A percentile compares a stretch with the other conserved stretches of the same genome.
These are phyloP conservation scores for Paraplagusia blochii DNA, from an alignment of 2,113 vertebrate genomes.

Conservation along the genomic window DNA sequence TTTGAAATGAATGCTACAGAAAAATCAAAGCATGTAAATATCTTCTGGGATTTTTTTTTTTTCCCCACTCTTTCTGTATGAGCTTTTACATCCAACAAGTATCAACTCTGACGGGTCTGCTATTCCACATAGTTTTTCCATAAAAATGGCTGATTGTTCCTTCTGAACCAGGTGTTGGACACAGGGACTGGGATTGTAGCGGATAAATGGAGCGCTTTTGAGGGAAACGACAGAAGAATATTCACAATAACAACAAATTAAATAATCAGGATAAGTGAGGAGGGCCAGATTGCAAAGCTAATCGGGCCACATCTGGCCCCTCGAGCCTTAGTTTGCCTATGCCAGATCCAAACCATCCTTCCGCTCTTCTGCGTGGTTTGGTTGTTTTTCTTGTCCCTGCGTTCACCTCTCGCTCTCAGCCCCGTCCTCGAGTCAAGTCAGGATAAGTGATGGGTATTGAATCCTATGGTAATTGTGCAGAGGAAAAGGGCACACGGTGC, in stretches of 20 bases:
- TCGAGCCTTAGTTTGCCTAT: too few relatives aligned
- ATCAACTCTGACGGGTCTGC: conserved; percentile 33
- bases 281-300: too few relatives aligned
- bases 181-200: too few relatives aligned
- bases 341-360: conserved; percentile 26
- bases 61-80: conserved; percentile 29
- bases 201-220: too few relatives aligned
- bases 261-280: too few relatives aligned
- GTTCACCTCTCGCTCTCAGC: conserved; percentile 27
- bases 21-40: conserved; percentile 4
- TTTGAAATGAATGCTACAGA: conserved; percentile 51
- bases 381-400: neutral
- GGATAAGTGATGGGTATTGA: conserved; percentile 34
- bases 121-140: conserved; percentile 37
- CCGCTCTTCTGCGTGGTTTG: conserved; percentile 7
- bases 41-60: conserved; percentile 27
- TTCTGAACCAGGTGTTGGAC: too few relatives aligned
- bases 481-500: conserved; percentile 45
- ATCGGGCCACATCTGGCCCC: too few relatives aligned
- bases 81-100: conserved; percentile 29
- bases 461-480: conserved; percentile 42
- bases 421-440: neutral
- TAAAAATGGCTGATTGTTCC: conserved; percentile 6
- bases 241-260: too few relatives aligned
- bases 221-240: too few relatives aligned